These are phyloP conservation scores for Chalcosyrphus nemorum DNA, from an alignment of 2,888 invertebrate species.

Conservation along the genomic window DNA sequence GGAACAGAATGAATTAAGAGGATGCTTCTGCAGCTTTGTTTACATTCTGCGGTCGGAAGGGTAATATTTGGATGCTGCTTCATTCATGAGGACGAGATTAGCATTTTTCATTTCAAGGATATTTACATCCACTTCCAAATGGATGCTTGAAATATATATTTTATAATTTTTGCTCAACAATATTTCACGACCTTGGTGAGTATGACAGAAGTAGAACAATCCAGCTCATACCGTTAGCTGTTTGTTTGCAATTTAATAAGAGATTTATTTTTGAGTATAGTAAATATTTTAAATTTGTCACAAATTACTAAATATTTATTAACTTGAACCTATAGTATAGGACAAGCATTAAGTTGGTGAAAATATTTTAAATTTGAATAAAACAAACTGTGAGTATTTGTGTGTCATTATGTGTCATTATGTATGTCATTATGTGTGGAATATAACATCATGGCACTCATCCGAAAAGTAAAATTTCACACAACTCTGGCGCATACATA, in stretches of 20 bases:
- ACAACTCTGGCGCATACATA: no score
- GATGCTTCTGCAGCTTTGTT: constrained; percentile 27
- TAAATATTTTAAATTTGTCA: no score
- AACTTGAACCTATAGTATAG: no score
- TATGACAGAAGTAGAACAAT: not conserved
- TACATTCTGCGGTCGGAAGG: constrained; percentile 44
- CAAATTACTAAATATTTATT: no score
- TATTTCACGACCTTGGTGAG: not conserved
- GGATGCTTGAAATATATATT: not conserved
- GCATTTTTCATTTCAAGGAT: constrained; percentile 37
- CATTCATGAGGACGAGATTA: constrained; percentile 17
- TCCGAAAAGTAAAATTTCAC: no score
- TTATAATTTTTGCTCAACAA: not conserved
- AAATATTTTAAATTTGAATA: no score
- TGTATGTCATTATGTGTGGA: no score
- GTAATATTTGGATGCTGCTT: constrained; percentile 35
- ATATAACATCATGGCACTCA: no score
- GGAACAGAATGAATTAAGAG: constrained; percentile 27
- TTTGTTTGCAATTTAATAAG: not conserved
- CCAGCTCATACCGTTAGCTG: not conserved
- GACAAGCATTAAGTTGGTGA: no score
- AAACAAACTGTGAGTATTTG: no score
- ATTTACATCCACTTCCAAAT: not conserved
- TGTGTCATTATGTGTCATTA: no score
- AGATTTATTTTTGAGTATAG: not conserved